Conservation (phyloP, 2,113 vertebrate genomes). For the Fregata magnificens region DNA sequence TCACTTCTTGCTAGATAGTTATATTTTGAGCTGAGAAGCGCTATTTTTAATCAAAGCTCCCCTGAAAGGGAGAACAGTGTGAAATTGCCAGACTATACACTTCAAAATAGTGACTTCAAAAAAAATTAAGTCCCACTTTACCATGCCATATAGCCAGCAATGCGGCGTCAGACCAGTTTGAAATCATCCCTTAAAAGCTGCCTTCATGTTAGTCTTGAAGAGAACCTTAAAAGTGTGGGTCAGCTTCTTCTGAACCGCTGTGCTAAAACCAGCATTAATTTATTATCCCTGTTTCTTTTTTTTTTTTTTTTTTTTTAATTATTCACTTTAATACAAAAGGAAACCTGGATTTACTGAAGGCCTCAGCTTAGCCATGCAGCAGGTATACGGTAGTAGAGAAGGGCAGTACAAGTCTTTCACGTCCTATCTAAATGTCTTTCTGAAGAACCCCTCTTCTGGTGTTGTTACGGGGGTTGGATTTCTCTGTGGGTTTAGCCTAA, state of each 20-base stretch:
- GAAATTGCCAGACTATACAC: not conserved
- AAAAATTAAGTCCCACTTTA: not conserved
- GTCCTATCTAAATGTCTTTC: not conserved
- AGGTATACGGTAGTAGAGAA: not conserved
- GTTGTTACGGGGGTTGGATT: not conserved
- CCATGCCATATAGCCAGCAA: not conserved
- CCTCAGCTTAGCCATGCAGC: not conserved
- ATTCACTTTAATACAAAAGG: not conserved
- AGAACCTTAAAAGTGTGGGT: not conserved
- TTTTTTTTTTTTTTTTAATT: not conserved
- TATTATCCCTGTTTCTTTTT: not conserved
- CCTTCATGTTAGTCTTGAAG: not conserved
- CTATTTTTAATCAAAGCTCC: not conserved
- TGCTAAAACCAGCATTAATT: not conserved
- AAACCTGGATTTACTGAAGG: not conserved
- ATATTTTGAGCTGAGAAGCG: not conserved
- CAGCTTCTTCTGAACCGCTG: not conserved
- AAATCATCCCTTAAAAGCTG: not conserved
- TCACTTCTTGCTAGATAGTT: not conserved
- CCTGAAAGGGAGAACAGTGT: not conserved
- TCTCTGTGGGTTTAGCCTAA: constrained; percentile 36
- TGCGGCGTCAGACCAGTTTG: not conserved
- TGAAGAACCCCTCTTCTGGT: not conserved
- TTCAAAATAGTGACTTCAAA: not conserved
- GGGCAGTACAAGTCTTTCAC: not conserved